Percentiles rank a stretch among this genome's conserved stretches.
These are phyloP conservation scores for Pinctada fucata DNA, from an alignment of 2,888 invertebrate species.

Conservation along the genomic window DNA sequence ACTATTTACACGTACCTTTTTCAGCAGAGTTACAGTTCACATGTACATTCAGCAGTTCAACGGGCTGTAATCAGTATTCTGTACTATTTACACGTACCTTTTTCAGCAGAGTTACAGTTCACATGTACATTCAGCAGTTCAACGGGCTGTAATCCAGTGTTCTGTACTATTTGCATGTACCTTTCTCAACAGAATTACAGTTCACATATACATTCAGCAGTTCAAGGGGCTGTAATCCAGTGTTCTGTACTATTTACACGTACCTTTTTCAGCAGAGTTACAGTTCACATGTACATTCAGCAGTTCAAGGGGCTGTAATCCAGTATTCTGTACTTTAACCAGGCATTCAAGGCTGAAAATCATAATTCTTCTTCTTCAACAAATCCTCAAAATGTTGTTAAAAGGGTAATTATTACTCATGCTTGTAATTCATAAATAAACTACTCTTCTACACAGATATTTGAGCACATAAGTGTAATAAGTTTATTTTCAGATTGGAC, in stretches of 20 bases:
- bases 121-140: slow-evolving; percentile 87
- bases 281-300: slow-evolving; percentile 85
- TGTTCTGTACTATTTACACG: slow-evolving; percentile 85
- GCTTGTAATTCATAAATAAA: too few species aligned
- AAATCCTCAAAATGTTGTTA: too few species aligned
- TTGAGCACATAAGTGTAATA: too few species aligned
- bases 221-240: slow-evolving; percentile 85
- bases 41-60: slow-evolving; percentile 86
- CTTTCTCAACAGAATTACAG: slow-evolving; percentile 58
- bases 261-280: slow-evolving; percentile 60
- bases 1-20: slow-evolving; percentile 85
- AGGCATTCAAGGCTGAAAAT: slow-evolving; percentile 84
- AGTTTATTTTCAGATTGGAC: too few species aligned
- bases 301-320: slow-evolving; percentile 86
- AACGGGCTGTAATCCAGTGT: slow-evolving; percentile 86
- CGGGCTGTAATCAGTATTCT: slow-evolving; percentile 86
- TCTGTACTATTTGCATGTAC: slow-evolving; percentile 83
- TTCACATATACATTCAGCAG: slow-evolving; percentile 87
- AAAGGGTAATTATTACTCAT: too few species aligned
- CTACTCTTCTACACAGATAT: too few species aligned
- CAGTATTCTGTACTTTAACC: slow-evolving; percentile 88
- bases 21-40: slow-evolving; percentile 80
- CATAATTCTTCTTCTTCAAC: too few species aligned
- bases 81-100: slow-evolving; percentile 86
- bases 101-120: slow-evolving; percentile 77